These are phyloP conservation scores for Rhinichthys klamathensis DNA, from an alignment of 2,113 vertebrate species.

Conservation along the genomic window DNA sequence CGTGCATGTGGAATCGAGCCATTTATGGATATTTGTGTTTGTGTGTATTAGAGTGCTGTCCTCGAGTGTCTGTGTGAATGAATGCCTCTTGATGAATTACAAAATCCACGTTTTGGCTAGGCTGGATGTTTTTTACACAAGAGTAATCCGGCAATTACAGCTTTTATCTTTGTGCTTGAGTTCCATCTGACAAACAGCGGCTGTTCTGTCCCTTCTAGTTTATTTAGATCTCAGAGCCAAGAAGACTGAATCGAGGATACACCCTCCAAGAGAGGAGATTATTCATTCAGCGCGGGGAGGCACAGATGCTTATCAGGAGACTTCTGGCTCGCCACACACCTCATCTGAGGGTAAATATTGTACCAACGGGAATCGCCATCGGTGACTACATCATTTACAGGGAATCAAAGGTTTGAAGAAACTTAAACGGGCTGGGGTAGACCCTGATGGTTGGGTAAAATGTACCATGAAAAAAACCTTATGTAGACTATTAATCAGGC, in stretches of 20 bases:
- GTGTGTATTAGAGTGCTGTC: background rate
- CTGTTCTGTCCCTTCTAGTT: constrained; percentile 8
- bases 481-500: too few species aligned
- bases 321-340: constrained; percentile 42
- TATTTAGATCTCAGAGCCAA: constrained; percentile 26
- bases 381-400: constrained; percentile 21
- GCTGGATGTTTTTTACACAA: constrained; percentile 31
- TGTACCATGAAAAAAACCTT: background rate
- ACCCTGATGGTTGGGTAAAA: background rate
- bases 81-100: constrained; percentile 23
- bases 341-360: constrained; percentile 56
- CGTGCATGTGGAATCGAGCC: constrained; percentile 29
- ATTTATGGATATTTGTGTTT: constrained; percentile 36
- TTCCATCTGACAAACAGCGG: constrained; percentile 25
- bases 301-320: constrained; percentile 54
- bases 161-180: constrained; percentile 25
- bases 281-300: constrained; percentile 10
- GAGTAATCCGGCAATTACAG: constrained; percentile 34
- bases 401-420: background rate
- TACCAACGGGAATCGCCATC: background rate
- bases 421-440: background rate
- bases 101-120: constrained; percentile 22
- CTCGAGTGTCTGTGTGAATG: background rate
- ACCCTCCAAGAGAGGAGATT: constrained; percentile 35
- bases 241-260: constrained; percentile 32